Base-by-base conservation (phyloP, 2,113 vertebrate species). In the Misgurnus mizolepis region DNA sequence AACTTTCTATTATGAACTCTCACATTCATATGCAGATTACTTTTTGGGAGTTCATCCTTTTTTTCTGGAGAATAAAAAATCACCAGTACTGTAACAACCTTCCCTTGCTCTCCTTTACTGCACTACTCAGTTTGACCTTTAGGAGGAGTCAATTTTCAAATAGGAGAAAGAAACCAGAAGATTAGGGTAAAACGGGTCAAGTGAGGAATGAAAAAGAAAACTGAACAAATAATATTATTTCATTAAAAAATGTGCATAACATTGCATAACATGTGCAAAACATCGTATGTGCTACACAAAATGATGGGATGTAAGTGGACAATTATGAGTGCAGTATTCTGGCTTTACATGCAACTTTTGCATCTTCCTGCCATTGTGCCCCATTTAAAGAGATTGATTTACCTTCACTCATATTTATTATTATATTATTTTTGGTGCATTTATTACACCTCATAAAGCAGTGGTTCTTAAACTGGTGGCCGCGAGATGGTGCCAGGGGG, bases 41-140 rank as follows among this genome's bases (percentile, higher is more conserved):
- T 47, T 47, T 10, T 47, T 8, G 45, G 10, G 7, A 7, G 45
- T 47, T 47, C 45, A 50, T 53, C 0, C 1, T 53, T 12, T 53
- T 50, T 53, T 4, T 12, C 9, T 53, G 1, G 4, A 50, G 7
- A 6, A 77, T 55, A 3, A 67, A 78, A 22, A 17, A 53, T 18
- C 12, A 6, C 22, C 40, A 41, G 22, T 41, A 22, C 22, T 22
- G 22, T 0, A 17, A 43, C 27, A 34, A 34, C n/a, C 53, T 17
- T 3, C 4, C 14, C 43, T 45, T 14, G 47, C 55, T 65, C 18
- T 12, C 5, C 12, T 49, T n/a, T 9, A 17, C 34, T 62, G 88
- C 83, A 90, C 78, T 89, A 86, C 84, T 55, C 6, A n/a, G 62
- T 53, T 68, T 27, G 53, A 80, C 90, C 91, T 85, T 84, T 88